Evolutionary conservation across 2,113 vertebrate genomes (phyloP), one percentile per base, ranked within the genome.

Genomic region (Catharus fuscescens): DNA sequence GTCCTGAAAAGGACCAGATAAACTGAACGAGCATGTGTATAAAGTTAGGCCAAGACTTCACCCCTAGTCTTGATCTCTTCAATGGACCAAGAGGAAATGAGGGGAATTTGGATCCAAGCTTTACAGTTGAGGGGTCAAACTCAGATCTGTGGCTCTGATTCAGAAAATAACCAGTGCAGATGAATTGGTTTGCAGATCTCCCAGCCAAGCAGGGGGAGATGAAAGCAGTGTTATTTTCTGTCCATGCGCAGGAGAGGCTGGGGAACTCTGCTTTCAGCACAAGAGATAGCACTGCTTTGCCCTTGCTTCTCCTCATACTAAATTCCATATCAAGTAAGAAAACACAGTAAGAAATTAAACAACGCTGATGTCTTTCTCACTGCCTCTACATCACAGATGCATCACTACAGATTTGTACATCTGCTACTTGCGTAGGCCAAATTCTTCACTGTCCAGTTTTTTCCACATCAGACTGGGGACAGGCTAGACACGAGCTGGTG

Each of bases 351-450:
- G 32, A 80, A 92, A 80, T 38, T 1, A 70, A 82, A 57, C 29
- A 69, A 31, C 8, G 28, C 6, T 0, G 0, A 36, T 2, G 0
- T 28, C 20, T 66, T 92, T 77, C 82, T 80, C 34, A 31, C 44
- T 64, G 32, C 3, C 38, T 56, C 47, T 25, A 0, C 18, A 48
- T n/a, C 34, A 78, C 32, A 42, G 57, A 34, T 34, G 17, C 45
- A 70, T 4, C 72, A 15, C 23, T 29, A 83, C 18, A 70, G 32
- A 34, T 29, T 34, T 66, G 17, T 42, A 56, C 10, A 62, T 26
- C 54, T 70, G 34, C n/a, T 78, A 7, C 15, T 78, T 54, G 40
- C 16, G 50, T 2, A 71, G 34, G 32, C 29, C 38, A 80, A 54
- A 60, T 54, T 66, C 47, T 71, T 73, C 44, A 44, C 10, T 24